Conservation (phyloP, 2,113 vertebrate species). For the Gymnorhina tibicen region DNA sequence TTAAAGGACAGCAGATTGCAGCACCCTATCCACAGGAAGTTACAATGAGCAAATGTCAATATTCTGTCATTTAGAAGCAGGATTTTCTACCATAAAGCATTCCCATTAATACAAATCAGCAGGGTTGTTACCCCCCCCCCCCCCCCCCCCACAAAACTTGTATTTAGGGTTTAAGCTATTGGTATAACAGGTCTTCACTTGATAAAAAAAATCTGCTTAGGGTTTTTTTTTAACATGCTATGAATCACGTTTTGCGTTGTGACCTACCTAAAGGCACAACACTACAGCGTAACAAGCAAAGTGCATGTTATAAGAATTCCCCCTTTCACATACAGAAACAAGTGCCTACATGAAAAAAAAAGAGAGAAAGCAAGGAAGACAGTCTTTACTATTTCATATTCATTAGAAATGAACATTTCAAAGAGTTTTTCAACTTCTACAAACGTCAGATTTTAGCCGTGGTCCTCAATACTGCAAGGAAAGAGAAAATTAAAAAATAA, state of each 20-base stretch:
- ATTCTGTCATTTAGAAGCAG: neutral
- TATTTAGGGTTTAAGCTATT: neutral
- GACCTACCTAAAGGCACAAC: slow-evolving; percentile 22
- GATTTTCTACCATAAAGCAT: neutral
- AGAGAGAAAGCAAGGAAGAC: too few relatives aligned
- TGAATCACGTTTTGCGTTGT: neutral
- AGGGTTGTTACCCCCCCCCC: neutral
- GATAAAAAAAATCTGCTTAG: neutral
- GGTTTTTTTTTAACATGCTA: neutral
- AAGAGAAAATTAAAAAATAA: neutral
- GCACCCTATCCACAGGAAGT: neutral
- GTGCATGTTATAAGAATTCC: neutral
- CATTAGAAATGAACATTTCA: neutral
- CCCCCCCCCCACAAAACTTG: neutral
- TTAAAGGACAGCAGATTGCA: slow-evolving; percentile 17
- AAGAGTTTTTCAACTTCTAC: slow-evolving; percentile 17
- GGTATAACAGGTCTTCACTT: neutral
- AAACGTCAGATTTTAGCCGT: neutral
- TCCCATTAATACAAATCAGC: neutral
- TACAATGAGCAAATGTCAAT: neutral
- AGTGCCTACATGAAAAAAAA: neutral
- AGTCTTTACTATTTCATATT: neutral
- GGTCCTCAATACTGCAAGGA: neutral
- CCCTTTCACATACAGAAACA: neutral
- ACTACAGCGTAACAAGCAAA: neutral